Base-by-base conservation (phyloP, 1,140 invertebrate species). In the Micrasema longulum region DNA sequence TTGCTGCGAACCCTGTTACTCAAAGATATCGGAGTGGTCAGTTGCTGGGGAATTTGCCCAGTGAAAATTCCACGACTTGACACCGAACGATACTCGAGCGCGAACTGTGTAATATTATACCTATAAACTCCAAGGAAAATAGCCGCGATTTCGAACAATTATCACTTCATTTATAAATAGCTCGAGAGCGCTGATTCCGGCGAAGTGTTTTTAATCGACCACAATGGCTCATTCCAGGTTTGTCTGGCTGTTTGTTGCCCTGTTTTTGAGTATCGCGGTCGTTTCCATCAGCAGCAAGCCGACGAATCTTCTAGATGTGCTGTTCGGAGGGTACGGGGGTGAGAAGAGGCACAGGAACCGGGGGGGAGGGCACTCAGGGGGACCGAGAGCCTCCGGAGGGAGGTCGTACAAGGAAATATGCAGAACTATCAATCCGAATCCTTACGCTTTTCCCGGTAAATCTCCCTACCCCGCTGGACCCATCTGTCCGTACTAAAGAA, bases 361-460 rank as follows among this genome's bases (percentile, higher is more conserved):
- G 31, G 77, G 71, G 0, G 78, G 79, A 52, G 77, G 73, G 50
- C 77, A 80, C 38, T 38, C 48, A 16, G 73, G 78, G 18, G 78
- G 81, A 5, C 74, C 76, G 12, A 77, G 81, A 14, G 78, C 81
- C 63, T 73, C 72, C 3, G 69, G 69, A 4, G 83, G 80, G 11
- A 81, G 81, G 52, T 78, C 80, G 0, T 85, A 76, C 60, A 84
- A 84, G 77, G 81, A 84, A 10, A 81, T 85, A 36, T 85, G 84
- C 76, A 81, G 81, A 60, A 80, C 82, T 22, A 80, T 83, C 68
- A 84, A 77, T 53, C 80, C 83, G 1, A 81, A 84, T 57, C 77
- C 83, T 1, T 76, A 63, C 63, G 70, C 71, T 7, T 60, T 68
- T 18, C 60, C 48, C 11, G 74, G 74, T 68, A 73, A 52, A 45